A percentile compares a stretch with the other conserved stretches of the same genome.
These are phyloP conservation scores for Catocala sponsa DNA, from an alignment of 2,888 invertebrate genomes.

Conservation along the genomic window DNA sequence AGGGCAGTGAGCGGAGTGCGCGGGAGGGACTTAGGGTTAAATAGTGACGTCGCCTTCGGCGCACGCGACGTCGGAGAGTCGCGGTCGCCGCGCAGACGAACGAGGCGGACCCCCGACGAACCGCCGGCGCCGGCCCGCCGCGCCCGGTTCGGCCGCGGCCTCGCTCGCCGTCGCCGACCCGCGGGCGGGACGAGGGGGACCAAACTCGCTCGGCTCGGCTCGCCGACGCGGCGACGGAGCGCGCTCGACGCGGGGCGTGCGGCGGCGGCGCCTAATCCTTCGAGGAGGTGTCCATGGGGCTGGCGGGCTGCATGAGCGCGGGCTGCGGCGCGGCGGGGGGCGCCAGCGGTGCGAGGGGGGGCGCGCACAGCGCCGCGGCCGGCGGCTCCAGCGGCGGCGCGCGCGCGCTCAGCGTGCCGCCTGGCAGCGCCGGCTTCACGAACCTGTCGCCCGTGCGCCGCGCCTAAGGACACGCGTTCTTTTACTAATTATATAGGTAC, in stretches of 20 bases:
- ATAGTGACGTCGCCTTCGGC: constrained; percentile 38
- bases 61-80: constrained; percentile 8
- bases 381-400: constrained; percentile 89
- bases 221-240: too few species aligned
- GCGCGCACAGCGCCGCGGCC: constrained; percentile 23
- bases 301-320: constrained; percentile 89
- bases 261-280: constrained; percentile 80
- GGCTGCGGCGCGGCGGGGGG: constrained; percentile 40
- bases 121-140: not conserved
- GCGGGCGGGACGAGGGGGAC: too few species aligned
- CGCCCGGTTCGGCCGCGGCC: too few species aligned
- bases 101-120: not conserved
- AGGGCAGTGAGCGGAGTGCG: constrained; percentile 67
- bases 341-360: constrained; percentile 40
- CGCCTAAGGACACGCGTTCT: constrained; percentile 69
- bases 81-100: too few species aligned
- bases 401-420: constrained; percentile 69
- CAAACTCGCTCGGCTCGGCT: not conserved
- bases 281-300: constrained; percentile 92
- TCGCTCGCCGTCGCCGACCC: too few species aligned
- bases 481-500: not conserved
- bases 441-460: constrained; percentile 94
- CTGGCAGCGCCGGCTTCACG: constrained; percentile 95
- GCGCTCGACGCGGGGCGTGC: constrained; percentile 14
- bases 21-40: constrained; percentile 48